Percentiles rank a stretch among this genome's conserved stretches.
Conservation (phyloP, 1,140 invertebrate species). For the Camponotus pennsylvanicus region DNA sequence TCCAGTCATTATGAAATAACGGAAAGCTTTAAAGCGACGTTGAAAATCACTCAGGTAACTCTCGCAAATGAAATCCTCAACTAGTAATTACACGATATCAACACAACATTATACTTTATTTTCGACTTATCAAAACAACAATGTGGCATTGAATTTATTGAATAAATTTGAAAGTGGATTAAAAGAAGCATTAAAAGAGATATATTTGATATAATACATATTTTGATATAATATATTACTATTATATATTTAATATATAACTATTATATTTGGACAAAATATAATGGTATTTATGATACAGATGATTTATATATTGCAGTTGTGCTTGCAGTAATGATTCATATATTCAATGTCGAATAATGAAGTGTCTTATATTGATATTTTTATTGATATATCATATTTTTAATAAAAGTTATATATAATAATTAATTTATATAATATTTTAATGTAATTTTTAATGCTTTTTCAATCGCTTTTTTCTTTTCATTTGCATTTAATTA, state of each 20-base stretch:
- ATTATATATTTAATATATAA: no score
- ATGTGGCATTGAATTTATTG: not conserved
- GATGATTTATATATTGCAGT: not conserved
- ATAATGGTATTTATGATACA: not conserved
- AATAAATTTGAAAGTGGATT: not conserved
- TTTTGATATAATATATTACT: no score
- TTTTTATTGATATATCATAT: no score
- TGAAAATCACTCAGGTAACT: slow-evolving; percentile 25
- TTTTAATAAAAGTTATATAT: no score
- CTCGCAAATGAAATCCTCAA: not conserved
- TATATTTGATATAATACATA: not conserved
- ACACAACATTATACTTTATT: no score
- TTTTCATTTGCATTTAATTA: not conserved
- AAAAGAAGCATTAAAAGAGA: not conserved
- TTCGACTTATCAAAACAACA: not conserved
- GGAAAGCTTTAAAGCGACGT: slow-evolving; percentile 13
- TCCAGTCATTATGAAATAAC: slow-evolving; percentile 19
- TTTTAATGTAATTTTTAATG: no score
- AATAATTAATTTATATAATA: no score
- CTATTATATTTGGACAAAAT: no score
- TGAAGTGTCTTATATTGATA: no score
- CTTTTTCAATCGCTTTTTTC: not conserved
- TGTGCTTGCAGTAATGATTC: not conserved
- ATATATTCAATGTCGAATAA: no score
- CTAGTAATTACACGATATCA: not conserved